These are phyloP conservation scores for Rhipidura dahli DNA, from an alignment of 2,113 vertebrate species.

Conservation along the genomic window DNA sequence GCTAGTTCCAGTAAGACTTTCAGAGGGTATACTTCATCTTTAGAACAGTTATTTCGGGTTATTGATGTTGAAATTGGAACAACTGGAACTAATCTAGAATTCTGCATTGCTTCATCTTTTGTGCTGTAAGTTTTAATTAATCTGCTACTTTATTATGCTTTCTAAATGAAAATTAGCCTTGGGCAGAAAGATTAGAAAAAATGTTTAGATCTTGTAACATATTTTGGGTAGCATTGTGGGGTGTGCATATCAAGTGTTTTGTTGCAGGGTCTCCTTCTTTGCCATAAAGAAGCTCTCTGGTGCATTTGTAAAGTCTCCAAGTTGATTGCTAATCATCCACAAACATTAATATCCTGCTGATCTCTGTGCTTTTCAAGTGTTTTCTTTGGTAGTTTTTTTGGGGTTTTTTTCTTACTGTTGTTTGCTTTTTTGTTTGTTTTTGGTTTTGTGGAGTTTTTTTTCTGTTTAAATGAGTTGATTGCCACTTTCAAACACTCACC, in stretches of 20 bases:
- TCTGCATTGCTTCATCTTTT: slow-evolving; percentile 10
- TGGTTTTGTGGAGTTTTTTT: not conserved
- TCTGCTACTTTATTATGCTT: not conserved
- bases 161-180: slow-evolving; percentile 8
- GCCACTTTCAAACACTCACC: not conserved
- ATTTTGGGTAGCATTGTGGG: not conserved
- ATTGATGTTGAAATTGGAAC: slow-evolving; percentile 23
- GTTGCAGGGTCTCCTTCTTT: not conserved
- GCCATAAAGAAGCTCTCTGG: not conserved
- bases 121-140: slow-evolving; percentile 49
- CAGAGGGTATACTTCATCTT: slow-evolving; percentile 9
- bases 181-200: slow-evolving; percentile 1
- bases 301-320: not conserved
- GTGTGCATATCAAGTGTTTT: not conserved
- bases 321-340: not conserved
- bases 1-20: slow-evolving; percentile 32
- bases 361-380: not conserved
- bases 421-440: not conserved
- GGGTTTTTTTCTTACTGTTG: not conserved
- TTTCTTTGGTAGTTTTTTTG: not conserved
- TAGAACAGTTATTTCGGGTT: not conserved
- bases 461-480: not conserved
- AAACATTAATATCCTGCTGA: not conserved
- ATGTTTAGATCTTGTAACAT: not conserved
- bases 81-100: slow-evolving; percentile 40